These are phyloP conservation scores for Cistogaster globosa DNA, from an alignment of 2,888 invertebrate genomes.

Conservation along the genomic window DNA sequence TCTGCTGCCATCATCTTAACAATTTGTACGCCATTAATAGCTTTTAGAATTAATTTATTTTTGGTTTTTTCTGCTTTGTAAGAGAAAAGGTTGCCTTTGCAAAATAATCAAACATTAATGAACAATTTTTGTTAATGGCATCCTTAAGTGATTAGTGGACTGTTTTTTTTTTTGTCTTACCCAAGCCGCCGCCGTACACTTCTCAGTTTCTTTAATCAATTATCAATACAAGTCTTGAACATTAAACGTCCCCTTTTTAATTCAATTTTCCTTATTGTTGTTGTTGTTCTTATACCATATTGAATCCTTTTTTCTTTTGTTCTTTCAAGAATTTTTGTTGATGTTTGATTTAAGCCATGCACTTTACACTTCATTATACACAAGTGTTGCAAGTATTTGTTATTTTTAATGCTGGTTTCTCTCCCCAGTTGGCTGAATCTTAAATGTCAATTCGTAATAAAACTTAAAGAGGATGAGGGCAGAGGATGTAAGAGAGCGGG, in stretches of 20 bases:
- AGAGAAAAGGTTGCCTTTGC: too few relatives aligned
- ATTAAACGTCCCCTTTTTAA: constrained; percentile 17
- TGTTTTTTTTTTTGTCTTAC: constrained; percentile 15
- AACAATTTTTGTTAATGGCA: constrained; percentile 43
- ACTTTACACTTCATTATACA: constrained; percentile 80
- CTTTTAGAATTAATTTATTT: constrained; percentile 38
- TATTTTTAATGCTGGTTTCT: constrained; percentile 13
- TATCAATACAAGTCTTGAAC: constrained; percentile 50
- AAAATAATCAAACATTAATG: constrained; percentile 22
- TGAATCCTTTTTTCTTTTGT: constrained; percentile 4
- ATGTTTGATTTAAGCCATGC: constrained; percentile 65
- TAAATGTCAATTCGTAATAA: constrained; percentile 1
- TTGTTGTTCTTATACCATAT: not conserved
- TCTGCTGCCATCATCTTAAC: not conserved
- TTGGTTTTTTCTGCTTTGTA: too few relatives aligned
- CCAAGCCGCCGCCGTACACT: not conserved
- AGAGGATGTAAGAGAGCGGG: not conserved
- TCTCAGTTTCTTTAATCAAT: constrained; percentile 36
- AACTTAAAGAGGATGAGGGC: not conserved
- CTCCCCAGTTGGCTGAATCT: constrained; percentile 25
- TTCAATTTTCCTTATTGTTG: constrained; percentile 22
- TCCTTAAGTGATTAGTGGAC: constrained; percentile 60
- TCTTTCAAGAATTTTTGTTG: constrained; percentile 32
- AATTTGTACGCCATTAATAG: constrained; percentile 46
- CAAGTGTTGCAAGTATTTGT: constrained; percentile 67